Percentiles rank a stretch among this genome's conserved stretches.
These are phyloP conservation scores for Periphyllus acericola DNA, from an alignment of 2,888 invertebrate species.

Conservation along the genomic window DNA sequence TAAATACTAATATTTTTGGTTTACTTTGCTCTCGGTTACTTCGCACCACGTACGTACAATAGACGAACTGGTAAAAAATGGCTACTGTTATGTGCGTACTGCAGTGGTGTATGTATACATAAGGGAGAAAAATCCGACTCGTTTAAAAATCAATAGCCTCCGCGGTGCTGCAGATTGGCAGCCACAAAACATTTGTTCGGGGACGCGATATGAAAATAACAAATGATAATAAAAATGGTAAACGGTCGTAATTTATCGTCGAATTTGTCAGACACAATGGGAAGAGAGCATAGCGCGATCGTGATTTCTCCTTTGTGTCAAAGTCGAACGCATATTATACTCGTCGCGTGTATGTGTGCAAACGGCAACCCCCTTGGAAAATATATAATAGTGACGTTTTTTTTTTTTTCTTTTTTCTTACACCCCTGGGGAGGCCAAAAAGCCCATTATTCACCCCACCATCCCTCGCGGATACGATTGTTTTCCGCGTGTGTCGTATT, in stretches of 20 bases:
- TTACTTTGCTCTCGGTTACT: background rate
- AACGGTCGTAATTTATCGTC: conserved; percentile 60
- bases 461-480: background rate
- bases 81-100: background rate
- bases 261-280: conserved; percentile 57
- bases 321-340: conserved; percentile 43
- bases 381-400: conserved; percentile 57
- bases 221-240: conserved; percentile 61
- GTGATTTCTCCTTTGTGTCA: conserved; percentile 58
- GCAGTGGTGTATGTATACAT: background rate
- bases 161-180: conserved; percentile 25
- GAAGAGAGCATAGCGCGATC: conserved; percentile 38
- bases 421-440: conserved; percentile 43
- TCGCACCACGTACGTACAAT: background rate
- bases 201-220: conserved; percentile 57
- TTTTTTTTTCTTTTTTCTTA: conserved; percentile 46
- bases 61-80: background rate
- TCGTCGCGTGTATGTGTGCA: background rate
- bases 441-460: conserved; percentile 39
- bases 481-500: conserved; percentile 38
- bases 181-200: conserved; percentile 60
- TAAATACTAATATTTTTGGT: background rate
- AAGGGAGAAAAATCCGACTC: conserved; percentile 54
- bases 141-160: conserved; percentile 59
- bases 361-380: conserved; percentile 46